Evolutionary conservation across 2,888 invertebrate species (phyloP).

Genomic region (Cartodere bifasciata): DNA sequence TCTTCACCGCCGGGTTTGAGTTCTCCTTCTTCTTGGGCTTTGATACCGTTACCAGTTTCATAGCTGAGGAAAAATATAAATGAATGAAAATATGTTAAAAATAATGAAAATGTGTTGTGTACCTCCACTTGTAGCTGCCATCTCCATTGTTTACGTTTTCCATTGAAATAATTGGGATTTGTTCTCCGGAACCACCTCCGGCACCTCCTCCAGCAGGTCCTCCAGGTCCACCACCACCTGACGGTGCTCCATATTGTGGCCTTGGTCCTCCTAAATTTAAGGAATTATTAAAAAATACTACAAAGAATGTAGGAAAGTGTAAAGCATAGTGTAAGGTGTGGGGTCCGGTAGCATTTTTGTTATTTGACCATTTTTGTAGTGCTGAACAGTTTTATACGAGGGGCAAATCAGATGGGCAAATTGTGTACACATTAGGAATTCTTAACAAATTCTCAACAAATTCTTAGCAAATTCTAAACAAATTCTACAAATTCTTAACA

Average conservation of each 20-base stretch:
- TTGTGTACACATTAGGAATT: too few species aligned
- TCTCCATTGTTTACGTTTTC: conserved; percentile 46
- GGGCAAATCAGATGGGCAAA: too few species aligned
- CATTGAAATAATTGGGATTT: conserved; percentile 42
- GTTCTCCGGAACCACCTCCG: conserved; percentile 27
- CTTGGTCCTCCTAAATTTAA: conserved; percentile 16
- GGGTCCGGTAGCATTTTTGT: too few species aligned
- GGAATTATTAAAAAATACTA: conserved; percentile 8
- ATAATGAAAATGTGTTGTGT: conserved; percentile 9
- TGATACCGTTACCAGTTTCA: conserved; percentile 50
- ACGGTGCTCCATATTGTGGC: conserved; percentile 13
- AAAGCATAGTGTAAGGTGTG: too few species aligned
- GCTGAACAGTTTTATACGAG: too few species aligned
- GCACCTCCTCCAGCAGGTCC: conserved; percentile 20
- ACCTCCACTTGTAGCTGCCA: conserved; percentile 43
- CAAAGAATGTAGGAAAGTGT: neutral
- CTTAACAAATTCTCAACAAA: too few species aligned
- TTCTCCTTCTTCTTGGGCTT: conserved; percentile 47
- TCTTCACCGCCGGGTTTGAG: conserved; percentile 45
- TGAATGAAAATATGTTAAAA: conserved; percentile 2
- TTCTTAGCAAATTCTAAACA: too few species aligned
- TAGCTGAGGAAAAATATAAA: conserved; percentile 34
- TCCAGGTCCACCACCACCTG: conserved; percentile 22
- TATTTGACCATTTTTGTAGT: too few species aligned
- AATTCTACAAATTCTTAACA: too few species aligned